These are phyloP conservation scores for Heloderma charlesbogerti DNA, from an alignment of 2,113 vertebrate species.

Conservation along the genomic window DNA sequence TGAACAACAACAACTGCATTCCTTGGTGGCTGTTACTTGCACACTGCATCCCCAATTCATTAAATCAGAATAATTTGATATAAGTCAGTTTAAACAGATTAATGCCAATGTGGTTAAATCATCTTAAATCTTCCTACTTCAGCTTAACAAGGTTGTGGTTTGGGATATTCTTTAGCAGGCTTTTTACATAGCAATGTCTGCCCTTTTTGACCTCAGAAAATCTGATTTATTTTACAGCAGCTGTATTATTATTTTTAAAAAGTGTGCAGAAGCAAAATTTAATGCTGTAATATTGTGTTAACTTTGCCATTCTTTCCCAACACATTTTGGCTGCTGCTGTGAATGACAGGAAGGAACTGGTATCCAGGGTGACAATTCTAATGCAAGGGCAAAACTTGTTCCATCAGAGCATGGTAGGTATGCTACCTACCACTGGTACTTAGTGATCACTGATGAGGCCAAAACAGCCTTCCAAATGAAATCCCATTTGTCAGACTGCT, in stretches of 20 bases:
- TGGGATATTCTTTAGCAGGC: not conserved
- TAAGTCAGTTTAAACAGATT: conserved; percentile 9
- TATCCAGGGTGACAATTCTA: not conserved
- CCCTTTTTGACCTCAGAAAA: not conserved
- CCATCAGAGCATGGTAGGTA: not conserved
- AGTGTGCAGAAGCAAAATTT: not conserved
- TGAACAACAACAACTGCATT: too few relatives aligned
- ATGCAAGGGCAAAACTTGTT: not conserved
- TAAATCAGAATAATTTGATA: conserved; percentile 29
- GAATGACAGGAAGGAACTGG: not conserved
- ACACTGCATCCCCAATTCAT: not conserved
- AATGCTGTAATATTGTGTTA: not conserved
- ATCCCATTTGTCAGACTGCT: not conserved
- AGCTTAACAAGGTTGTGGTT: not conserved
- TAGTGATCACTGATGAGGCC: not conserved
- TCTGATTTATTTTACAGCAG: not conserved
- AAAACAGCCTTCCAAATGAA: not conserved
- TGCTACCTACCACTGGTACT: not conserved
- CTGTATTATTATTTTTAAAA: not conserved
- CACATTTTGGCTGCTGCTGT: not conserved
- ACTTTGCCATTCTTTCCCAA: not conserved
- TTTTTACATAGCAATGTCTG: not conserved
- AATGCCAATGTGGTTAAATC: not conserved
- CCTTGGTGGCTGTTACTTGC: not conserved
- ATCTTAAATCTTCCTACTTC: not conserved